phyloP scores from a whole-genome alignment of 2,888 invertebrate species.

The Globia sparganii region DNA sequence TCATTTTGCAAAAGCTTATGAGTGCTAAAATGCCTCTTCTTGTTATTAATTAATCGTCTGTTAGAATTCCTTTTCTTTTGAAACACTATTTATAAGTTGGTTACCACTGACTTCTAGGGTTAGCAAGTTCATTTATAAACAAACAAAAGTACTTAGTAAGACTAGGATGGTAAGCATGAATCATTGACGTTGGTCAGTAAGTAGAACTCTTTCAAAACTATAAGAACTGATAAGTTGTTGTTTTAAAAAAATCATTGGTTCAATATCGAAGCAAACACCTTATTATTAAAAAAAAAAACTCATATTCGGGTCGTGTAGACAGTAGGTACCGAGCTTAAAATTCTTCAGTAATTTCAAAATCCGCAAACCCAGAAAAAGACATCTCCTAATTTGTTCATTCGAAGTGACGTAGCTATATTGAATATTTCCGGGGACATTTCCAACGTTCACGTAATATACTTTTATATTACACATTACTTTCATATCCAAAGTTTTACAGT shows the following conservation, averaged over 20 bases:
- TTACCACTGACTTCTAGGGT: not conserved
- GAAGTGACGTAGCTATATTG: slow-evolving; percentile 36
- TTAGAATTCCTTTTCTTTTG: slow-evolving; percentile 1
- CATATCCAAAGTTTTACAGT: slow-evolving; percentile 70
- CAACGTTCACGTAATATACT: slow-evolving; percentile 40
- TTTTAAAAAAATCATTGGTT: not conserved
- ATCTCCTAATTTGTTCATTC: slow-evolving; percentile 31
- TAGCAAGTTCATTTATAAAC: not conserved
- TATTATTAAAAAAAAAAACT: not conserved
- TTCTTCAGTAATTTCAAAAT: slow-evolving; percentile 10
- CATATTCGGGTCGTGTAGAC: not conserved
- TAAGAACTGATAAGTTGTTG: not conserved
- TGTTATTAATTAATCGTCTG: not conserved
- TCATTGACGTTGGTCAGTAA: not conserved
- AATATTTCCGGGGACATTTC: slow-evolving; percentile 42
- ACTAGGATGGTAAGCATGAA: not conserved
- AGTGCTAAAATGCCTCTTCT: not conserved
- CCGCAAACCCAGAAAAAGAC: slow-evolving; percentile 15
- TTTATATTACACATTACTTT: slow-evolving; percentile 64
- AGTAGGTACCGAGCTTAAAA: not conserved
- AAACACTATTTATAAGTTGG: slow-evolving; percentile 2
- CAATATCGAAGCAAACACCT: not conserved
- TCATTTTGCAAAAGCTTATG: not conserved
- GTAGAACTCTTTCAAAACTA: not conserved
- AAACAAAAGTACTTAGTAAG: not conserved